Conservation (phyloP, 2,113 vertebrate species). For the Rhinogobius similis region DNA sequence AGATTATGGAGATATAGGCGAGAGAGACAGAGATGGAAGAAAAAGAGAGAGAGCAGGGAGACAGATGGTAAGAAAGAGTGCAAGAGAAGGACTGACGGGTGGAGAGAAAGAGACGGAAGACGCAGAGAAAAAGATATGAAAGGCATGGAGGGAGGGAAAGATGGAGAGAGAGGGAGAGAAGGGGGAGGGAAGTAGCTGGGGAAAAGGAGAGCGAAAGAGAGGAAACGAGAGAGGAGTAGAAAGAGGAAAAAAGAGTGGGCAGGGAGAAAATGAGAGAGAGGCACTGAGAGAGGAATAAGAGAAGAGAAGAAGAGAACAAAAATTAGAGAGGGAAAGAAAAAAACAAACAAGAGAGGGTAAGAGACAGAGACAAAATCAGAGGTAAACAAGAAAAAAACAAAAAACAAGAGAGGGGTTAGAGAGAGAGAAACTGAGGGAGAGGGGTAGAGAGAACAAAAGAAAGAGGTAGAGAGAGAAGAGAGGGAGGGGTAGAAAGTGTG, state of each 20-base stretch:
- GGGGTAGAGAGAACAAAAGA: no score
- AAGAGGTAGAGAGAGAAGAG: no score
- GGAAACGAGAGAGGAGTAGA: not conserved
- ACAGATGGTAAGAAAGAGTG: not conserved
- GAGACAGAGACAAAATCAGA: not conserved
- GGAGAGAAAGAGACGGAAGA: not conserved
- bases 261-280: not conserved
- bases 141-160: not conserved
- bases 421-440: no score
- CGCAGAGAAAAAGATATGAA: not conserved
- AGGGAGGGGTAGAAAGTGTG: no score
- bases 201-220: not conserved
- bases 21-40: not conserved
- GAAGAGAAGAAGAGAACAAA: not conserved
- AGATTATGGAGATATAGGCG: slow-evolving; percentile 43
- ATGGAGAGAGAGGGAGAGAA: not conserved
- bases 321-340: not conserved
- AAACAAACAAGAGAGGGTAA: no score
- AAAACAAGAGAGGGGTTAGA: no score
- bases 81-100: not conserved
- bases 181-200: not conserved
- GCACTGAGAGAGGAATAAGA: not conserved
- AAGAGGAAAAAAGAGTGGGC: not conserved
- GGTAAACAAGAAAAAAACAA: no score
- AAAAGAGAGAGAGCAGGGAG: not conserved